Percentiles rank a stretch among this genome's conserved stretches.
These are phyloP conservation scores for Erebia epiphron DNA, from an alignment of 2,888 invertebrate genomes.

Conservation along the genomic window DNA sequence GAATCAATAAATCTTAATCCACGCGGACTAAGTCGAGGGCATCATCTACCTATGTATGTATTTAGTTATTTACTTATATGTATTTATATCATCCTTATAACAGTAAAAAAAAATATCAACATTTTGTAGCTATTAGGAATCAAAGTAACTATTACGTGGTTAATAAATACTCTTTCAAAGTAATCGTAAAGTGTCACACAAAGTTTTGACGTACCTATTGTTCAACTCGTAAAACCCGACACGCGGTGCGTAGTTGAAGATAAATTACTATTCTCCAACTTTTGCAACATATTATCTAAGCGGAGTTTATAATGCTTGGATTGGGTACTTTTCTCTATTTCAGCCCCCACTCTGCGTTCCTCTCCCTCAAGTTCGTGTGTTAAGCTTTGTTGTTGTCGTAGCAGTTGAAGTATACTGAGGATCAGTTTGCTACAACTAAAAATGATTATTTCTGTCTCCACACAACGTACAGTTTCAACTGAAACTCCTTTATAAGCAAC, in stretches of 20 bases:
- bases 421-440: too few species aligned
- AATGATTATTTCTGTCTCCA: too few species aligned
- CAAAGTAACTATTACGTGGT: not conserved
- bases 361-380: not conserved
- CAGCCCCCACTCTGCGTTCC: not conserved
- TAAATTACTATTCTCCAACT: conserved; percentile 38
- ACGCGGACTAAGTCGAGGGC: too few species aligned
- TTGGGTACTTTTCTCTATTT: not conserved
- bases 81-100: too few species aligned
- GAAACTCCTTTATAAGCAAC: too few species aligned
- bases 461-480: too few species aligned
- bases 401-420: too few species aligned
- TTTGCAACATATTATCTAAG: conserved; percentile 31
- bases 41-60: too few species aligned
- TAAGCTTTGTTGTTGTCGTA: too few species aligned
- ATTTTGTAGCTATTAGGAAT: not conserved
- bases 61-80: too few species aligned
- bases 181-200: conserved; percentile 15
- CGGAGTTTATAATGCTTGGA: conserved; percentile 2
- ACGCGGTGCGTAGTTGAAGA: conserved; percentile 29
- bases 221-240: conserved; percentile 19
- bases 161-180: conserved; percentile 7
- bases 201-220: conserved; percentile 29
- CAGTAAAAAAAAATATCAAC: too few species aligned
- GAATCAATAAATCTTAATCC: too few species aligned